Evolutionary conservation across 2,113 vertebrate species (phyloP).

Genomic region (Tachysurus fulvidraco): DNA sequence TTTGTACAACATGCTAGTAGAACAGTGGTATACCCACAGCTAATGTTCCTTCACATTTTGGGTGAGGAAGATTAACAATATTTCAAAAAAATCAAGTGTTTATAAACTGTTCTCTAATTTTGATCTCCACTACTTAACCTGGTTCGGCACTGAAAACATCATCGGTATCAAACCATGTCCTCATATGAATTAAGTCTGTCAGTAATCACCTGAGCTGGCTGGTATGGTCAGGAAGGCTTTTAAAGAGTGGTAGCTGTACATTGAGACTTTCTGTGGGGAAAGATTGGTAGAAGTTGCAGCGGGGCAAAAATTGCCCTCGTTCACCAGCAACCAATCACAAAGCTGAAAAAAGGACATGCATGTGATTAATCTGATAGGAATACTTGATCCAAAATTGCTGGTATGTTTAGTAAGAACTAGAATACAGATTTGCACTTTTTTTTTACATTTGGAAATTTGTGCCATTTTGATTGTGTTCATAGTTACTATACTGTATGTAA

Average conservation of each 20-base stretch:
- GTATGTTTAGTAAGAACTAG: neutral
- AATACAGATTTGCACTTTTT: neutral
- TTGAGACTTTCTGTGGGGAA: conserved; percentile 42
- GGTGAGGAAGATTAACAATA: no score
- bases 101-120: no score
- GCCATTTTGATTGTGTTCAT: neutral
- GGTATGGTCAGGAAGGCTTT: conserved; percentile 75
- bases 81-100: no score
- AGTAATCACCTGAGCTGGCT: conserved; percentile 62
- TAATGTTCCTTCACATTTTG: no score
- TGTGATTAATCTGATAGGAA: neutral
- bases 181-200: no score
- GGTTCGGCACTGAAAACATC: no score
- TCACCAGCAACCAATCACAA: conserved; percentile 81
- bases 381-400: neutral
- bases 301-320: conserved; percentile 75
- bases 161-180: no score
- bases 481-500: neutral
- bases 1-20: no score
- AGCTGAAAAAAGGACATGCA: conserved; percentile 67
- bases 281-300: neutral
- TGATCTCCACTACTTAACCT: no score
- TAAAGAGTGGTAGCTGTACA: conserved; percentile 63
- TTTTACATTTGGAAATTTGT: no score
- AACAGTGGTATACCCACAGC: no score